Evolutionary conservation across 2,797 vertebrate genomes (phyloP).

Genomic region (Coilia nasus): DNA sequence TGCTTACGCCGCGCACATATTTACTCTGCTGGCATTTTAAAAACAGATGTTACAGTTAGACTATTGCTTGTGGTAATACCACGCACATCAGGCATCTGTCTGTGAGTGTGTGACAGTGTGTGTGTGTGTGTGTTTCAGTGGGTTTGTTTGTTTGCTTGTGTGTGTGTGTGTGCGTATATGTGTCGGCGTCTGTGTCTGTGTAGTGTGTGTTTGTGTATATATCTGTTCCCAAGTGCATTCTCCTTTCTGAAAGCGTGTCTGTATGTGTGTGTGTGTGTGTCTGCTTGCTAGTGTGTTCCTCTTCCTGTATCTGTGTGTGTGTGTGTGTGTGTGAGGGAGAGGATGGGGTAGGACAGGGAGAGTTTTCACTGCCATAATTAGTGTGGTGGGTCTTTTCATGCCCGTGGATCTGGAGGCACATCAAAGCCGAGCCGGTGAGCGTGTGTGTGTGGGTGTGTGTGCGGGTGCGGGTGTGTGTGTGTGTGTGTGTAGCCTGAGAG

Average conservation of each 20-base stretch:
- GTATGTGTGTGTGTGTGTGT: neutral
- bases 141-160: neutral
- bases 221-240: neutral
- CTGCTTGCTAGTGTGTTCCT: neutral
- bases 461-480: too few relatives aligned
- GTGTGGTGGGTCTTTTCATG: constrained; percentile 12
- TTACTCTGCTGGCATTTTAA: neutral
- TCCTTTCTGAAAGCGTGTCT: neutral
- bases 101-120: neutral
- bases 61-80: neutral
- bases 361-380: constrained; percentile 3
- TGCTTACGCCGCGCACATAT: neutral
- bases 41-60: constrained; percentile 23
- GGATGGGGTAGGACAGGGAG: neutral
- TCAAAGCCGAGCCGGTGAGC: neutral
- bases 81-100: neutral
- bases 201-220: neutral
- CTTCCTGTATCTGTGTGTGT: neutral
- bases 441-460: too few relatives aligned
- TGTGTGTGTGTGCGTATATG: neutral
- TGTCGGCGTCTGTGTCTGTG: neutral
- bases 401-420: neutral
- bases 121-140: neutral
- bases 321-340: neutral
- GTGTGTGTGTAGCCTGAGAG: too few relatives aligned